Conservation (phyloP, 2,797 vertebrate species). For the Meda fulgida region DNA sequence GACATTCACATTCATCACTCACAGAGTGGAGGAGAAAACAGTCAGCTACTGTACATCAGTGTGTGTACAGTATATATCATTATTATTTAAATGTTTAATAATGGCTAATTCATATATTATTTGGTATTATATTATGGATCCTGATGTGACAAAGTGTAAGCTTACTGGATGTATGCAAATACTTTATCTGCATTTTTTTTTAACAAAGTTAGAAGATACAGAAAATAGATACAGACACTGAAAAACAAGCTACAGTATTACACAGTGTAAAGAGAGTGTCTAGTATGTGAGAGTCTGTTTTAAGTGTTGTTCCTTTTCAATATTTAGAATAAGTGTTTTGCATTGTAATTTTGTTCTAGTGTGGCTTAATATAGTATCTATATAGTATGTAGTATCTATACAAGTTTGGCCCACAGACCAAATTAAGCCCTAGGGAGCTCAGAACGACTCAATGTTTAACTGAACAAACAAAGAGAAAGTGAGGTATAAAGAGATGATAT, state of each 20-base stretch:
- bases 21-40: neutral
- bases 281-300: neutral
- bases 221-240: too few species aligned
- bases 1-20: neutral
- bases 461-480: neutral
- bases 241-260: neutral
- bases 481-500: neutral
- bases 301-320: neutral
- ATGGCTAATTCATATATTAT: neutral
- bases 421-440: neutral
- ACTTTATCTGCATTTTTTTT: neutral
- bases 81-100: neutral
- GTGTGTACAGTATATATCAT: neutral
- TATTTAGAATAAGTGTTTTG: neutral
- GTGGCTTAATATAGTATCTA: neutral
- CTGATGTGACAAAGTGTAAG: neutral
- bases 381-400: neutral
- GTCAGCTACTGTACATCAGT: neutral
- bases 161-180: neutral
- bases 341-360: neutral
- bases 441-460: neutral
- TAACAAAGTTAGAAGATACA: neutral
- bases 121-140: neutral
- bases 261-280: neutral
- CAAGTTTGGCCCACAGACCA: neutral